Conservation (phyloP, 1,140 invertebrate species). For the Drosophila carrolli region DNA sequence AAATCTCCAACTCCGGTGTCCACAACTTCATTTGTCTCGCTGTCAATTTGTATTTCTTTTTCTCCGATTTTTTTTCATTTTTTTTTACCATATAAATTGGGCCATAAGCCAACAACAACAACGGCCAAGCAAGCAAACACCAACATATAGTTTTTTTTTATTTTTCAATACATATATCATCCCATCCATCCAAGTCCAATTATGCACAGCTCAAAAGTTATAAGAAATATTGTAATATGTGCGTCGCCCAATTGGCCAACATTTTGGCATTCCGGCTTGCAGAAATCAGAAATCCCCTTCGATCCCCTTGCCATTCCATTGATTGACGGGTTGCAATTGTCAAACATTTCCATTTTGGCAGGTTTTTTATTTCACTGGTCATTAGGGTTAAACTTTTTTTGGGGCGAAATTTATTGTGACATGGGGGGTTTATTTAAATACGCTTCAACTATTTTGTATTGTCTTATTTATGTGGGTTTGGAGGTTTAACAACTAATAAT, state of each 20-base stretch:
- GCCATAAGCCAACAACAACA: slow-evolving; percentile 29
- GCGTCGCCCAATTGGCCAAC: slow-evolving; percentile 41
- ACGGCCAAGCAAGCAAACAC: not conserved
- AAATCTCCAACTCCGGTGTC: slow-evolving; percentile 41
- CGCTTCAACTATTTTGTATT: not conserved
- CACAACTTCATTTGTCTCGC: slow-evolving; percentile 55
- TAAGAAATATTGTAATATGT: slow-evolving; percentile 27
- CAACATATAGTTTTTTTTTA: slow-evolving; percentile 4
- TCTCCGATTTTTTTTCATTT: slow-evolving; percentile 11
- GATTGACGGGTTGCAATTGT: slow-evolving; percentile 40
- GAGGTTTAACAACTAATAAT: not conserved
- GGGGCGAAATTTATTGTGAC: slow-evolving; percentile 12
- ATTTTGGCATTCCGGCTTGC: slow-evolving; percentile 39
- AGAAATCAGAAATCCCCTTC: slow-evolving; percentile 4
- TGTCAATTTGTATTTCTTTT: slow-evolving; percentile 46
- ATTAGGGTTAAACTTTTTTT: slow-evolving; percentile 20
- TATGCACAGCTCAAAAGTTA: slow-evolving; percentile 44
- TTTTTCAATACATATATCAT: slow-evolving; percentile 21
- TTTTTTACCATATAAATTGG: slow-evolving; percentile 36
- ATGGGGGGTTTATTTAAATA: not conserved
- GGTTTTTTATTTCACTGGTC: slow-evolving; percentile 9
- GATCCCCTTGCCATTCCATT: slow-evolving; percentile 6
- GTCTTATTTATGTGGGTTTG: not conserved
- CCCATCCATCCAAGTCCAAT: slow-evolving; percentile 51
- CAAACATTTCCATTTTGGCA: slow-evolving; percentile 26